Base-by-base conservation (phyloP, 2,888 invertebrate genomes). In the Cantharis nigra region DNA sequence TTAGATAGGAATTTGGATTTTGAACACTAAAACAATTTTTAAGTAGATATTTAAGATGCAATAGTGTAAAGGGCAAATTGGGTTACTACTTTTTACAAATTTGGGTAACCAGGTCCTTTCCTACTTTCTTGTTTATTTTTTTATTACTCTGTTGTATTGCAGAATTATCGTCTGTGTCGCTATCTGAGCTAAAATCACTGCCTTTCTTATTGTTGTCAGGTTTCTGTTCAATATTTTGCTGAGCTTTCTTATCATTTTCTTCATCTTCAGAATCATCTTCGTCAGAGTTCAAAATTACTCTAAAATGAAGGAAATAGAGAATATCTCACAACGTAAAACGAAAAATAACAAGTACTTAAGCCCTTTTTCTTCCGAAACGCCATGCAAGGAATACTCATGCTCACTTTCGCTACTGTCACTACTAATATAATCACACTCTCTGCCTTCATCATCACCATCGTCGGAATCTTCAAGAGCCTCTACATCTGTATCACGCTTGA, bases 401-500 rank as follows among this genome's bases (percentile, higher is more conserved):
- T 95, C 71, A 93, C 91, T 89, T 93, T 96, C 73, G 90, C 91
- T 87, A 93, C 96, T 84, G 92, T 94, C 88, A 93, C 96, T 13
- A 93, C 96, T 13, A 91, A 98, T 98, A 85, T 98, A 98, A 88
- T 98, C 98, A 82, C 94, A 92, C 90, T 99, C 98, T 72, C 96
- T 89, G 0, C 98, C 98, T 89, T 98, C 98, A 84, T 99, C 98
- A 0, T 99, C 98, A 0, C 98, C 98, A 87, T 98, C 98, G 87
- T 98, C 98, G 81, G 98, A 98, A 85, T 99, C 98, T 87, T 98
- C 98, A 75, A 95, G 92, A 0, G 97, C 98, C 86, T 98, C 98
- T 82, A 95, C 94, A 79, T 97, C 95, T 0, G 95, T 94, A 80
- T 94, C 94, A 74, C 93, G 93, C 89, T 95, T 95, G 85, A 95